Conservation (phyloP, 1,140 invertebrate species). For the Acarapis woodi region DNA sequence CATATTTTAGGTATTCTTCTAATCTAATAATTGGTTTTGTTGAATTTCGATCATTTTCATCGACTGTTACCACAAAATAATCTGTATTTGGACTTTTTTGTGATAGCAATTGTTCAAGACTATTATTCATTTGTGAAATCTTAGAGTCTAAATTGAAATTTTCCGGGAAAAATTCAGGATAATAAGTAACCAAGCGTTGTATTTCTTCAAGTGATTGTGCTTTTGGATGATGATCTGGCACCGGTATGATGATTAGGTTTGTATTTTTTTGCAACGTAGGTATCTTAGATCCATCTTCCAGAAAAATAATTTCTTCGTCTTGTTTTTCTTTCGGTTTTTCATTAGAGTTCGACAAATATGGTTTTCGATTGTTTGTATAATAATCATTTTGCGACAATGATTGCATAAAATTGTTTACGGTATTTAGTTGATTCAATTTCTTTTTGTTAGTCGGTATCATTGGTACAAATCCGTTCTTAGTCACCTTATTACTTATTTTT, state of each 20-base stretch:
- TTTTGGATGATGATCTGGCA: conserved; percentile 5
- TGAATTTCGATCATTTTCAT: neutral
- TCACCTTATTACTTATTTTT: no score
- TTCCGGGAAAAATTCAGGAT: conserved; percentile 5
- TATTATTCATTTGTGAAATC: neutral
- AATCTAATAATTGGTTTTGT: neutral
- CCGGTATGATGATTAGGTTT: conserved; percentile 4
- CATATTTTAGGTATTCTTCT: neutral
- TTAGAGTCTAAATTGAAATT: neutral
- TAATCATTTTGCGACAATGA: no score
- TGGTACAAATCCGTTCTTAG: no score
- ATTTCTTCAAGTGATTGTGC: neutral
- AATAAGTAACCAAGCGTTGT: neutral
- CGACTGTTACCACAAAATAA: neutral
- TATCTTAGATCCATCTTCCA: neutral
- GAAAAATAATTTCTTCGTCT: no score
- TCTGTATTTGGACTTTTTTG: neutral
- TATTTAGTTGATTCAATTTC: no score
- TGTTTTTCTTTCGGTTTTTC: no score
- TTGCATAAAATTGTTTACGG: no score
- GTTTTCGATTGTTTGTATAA: no score
- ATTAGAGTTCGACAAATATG: no score
- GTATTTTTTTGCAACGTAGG: neutral
- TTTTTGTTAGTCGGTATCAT: no score
- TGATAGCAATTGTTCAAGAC: neutral